A percentile compares a stretch with the other conserved stretches of the same genome.
Conservation (phyloP, 2,113 vertebrate species). For the Bos indicus region DNA sequence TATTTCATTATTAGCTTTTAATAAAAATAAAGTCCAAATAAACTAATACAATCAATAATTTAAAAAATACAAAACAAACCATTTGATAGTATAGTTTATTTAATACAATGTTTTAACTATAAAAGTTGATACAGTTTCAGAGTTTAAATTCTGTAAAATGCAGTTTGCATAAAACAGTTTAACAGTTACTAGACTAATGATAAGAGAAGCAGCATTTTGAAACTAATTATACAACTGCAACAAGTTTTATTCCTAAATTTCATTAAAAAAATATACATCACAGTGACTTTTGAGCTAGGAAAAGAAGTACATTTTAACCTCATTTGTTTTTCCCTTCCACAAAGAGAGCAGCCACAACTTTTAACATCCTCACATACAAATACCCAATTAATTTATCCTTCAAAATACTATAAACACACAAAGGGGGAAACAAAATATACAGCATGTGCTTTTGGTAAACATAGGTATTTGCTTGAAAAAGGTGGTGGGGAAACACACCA, state of each 20-base stretch:
- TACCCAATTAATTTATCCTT: constrained; percentile 30
- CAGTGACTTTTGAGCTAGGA: constrained; percentile 59
- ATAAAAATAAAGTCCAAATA: constrained; percentile 35
- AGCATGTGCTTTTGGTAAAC: constrained; percentile 52
- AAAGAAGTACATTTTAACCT: constrained; percentile 63
- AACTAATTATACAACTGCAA: constrained; percentile 64
- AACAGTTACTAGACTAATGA: constrained; percentile 63
- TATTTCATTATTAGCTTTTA: constrained; percentile 45
- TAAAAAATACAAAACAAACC: constrained; percentile 53
- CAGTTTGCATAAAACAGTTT: constrained; percentile 68
- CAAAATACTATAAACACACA: constrained; percentile 42
- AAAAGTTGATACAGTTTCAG: constrained; percentile 73
- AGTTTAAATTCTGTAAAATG: constrained; percentile 73
- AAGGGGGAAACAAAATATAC: neutral
- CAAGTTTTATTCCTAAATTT: constrained; percentile 65
- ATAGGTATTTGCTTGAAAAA: constrained; percentile 1
- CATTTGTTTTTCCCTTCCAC: constrained; percentile 40
- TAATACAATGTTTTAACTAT: constrained; percentile 73
- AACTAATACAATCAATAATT: constrained; percentile 36
- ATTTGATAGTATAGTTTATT: constrained; percentile 70
- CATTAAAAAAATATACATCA: constrained; percentile 72
- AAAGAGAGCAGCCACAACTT: constrained; percentile 43
- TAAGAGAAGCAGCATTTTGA: constrained; percentile 69
- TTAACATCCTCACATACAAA: constrained; percentile 47
- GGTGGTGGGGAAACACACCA: neutral